Conservation (phyloP, 2,113 vertebrate species). For the Clarias batrachus region DNA sequence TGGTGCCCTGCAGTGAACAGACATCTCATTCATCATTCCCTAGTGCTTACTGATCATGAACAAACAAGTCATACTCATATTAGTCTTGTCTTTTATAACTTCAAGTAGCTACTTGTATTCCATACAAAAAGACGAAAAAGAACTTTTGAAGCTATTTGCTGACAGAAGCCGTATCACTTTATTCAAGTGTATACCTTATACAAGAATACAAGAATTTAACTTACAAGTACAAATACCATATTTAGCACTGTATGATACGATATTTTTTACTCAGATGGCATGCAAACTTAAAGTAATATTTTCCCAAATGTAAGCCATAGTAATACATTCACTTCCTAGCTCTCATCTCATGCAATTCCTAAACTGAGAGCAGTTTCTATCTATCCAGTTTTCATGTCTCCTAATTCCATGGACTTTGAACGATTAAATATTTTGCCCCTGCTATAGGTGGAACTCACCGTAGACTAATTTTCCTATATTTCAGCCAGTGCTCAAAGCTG, state of each 20-base stretch:
- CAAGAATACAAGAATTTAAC: background rate
- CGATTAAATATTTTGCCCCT: background rate
- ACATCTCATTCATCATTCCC: background rate
- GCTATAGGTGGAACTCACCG: background rate
- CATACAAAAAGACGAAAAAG: background rate
- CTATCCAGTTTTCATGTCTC: background rate
- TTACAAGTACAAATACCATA: background rate
- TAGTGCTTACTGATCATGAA: background rate
- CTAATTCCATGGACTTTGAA: background rate
- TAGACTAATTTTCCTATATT: background rate
- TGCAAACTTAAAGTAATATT: background rate
- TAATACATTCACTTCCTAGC: background rate
- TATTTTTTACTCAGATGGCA: no score
- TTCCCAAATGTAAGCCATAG: background rate
- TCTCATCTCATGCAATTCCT: background rate
- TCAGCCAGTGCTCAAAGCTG: background rate
- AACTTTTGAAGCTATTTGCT: background rate
- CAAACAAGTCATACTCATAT: background rate
- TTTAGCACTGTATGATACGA: background rate
- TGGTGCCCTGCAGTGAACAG: background rate
- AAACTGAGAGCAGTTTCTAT: background rate
- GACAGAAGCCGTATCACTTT: background rate
- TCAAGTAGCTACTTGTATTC: background rate
- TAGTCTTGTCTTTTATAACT: background rate
- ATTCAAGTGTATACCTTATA: background rate